Conservation (phyloP, 2,888 invertebrate species). For the Stenotaenia linearis region DNA sequence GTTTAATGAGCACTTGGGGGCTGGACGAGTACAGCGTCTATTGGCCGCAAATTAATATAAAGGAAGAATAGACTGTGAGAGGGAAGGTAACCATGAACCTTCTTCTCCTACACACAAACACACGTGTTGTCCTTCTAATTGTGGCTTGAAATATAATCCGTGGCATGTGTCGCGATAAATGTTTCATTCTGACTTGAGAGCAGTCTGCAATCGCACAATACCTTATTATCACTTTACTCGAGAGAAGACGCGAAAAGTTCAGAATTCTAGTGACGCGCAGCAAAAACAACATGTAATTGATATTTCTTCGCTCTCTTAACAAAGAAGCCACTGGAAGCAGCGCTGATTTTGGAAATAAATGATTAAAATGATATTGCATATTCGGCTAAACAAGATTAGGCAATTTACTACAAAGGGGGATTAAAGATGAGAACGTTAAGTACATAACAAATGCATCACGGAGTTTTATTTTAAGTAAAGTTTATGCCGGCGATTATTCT, state of each 20-base stretch:
- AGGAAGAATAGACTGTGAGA: not conserved
- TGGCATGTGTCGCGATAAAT: not conserved
- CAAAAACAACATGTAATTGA: no score
- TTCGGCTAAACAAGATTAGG: not conserved
- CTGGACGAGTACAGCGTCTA: not conserved
- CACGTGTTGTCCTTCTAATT: conserved; percentile 1
- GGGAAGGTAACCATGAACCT: not conserved
- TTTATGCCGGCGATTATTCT: not conserved
- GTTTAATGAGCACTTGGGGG: conserved; percentile 19
- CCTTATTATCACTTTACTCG: not conserved
- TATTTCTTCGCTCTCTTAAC: no score
- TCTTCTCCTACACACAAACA: not conserved
- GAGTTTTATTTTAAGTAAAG: not conserved
- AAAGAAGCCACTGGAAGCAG: no score
- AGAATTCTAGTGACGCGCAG: not conserved
- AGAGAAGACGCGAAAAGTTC: not conserved
- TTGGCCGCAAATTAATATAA: conserved; percentile 6
- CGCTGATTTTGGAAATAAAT: not conserved
- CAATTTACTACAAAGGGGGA: not conserved
- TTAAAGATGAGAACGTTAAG: not conserved
- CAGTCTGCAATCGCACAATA: not conserved
- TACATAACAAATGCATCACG: not conserved
- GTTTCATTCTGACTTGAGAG: not conserved
- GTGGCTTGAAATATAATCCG: conserved; percentile 5
- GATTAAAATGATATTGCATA: not conserved